Conservation (phyloP, 1,140 invertebrate genomes). For the Hydropsyche tenuis region DNA sequence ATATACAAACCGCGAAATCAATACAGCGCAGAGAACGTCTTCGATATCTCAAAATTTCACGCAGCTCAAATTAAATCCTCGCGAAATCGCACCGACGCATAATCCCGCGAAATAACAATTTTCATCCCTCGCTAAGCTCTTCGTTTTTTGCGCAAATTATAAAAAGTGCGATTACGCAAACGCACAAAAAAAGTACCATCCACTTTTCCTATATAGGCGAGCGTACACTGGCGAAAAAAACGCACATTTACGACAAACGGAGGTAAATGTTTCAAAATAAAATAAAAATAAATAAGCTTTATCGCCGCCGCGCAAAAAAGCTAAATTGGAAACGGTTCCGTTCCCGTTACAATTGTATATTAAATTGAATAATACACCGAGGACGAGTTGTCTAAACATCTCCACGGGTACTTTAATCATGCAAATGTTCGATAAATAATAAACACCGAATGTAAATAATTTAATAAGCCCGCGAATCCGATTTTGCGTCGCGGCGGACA, state of each 20-base stretch:
- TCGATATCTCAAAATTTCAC: constrained; percentile 16
- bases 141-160: constrained; percentile 21
- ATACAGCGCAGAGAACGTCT: too few relatives aligned
- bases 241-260: constrained; percentile 2
- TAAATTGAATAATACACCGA: too few relatives aligned
- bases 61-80: constrained; percentile 13
- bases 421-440: constrained; percentile 15
- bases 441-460: neutral
- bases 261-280: constrained; percentile 5
- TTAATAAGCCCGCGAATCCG: neutral
- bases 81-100: neutral
- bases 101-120: constrained; percentile 31
- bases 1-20: too few relatives aligned
- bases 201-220: too few relatives aligned
- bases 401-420: neutral
- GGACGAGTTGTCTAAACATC: too few relatives aligned
- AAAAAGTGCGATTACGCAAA: constrained; percentile 27
- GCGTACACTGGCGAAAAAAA: too few relatives aligned
- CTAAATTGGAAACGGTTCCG: constrained; percentile 37
- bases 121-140: constrained; percentile 16
- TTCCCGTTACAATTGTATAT: neutral
- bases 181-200: neutral
- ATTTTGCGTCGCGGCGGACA: constrained; percentile 1
- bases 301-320: neutral
- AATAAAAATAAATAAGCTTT: constrained; percentile 9